phyloP scores from a whole-genome alignment of 2,113 vertebrate genomes.

The Prionailurus viverrinus region DNA sequence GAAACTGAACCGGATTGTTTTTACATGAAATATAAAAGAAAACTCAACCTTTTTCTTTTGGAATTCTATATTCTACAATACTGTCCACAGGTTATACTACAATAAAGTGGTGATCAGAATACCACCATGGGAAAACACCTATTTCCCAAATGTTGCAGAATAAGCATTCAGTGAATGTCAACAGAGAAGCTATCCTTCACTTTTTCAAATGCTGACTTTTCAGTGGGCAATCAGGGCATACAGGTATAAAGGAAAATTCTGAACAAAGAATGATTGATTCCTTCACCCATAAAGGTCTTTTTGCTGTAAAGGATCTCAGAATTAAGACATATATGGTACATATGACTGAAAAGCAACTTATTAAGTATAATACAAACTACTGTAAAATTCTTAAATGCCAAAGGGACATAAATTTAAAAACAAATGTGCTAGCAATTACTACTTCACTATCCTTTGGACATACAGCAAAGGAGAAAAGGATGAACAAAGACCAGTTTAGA shows the following conservation, averaged over 20 bases:
- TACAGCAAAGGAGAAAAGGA: conserved; percentile 4
- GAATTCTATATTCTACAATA: background rate
- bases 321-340: background rate
- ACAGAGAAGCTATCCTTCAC: background rate
- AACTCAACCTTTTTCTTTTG: background rate
- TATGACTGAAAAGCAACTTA: background rate
- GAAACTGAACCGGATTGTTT: background rate
- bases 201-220: conserved; percentile 1
- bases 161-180: background rate
- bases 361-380: background rate
- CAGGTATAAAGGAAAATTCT: background rate
- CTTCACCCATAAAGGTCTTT: background rate
- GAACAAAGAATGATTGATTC: background rate
- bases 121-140: background rate
- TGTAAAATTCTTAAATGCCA: conserved; percentile 31
- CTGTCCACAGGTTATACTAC: background rate
- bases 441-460: background rate
- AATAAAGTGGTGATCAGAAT: background rate
- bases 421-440: background rate
- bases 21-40: background rate
- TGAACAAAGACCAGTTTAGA: background rate
- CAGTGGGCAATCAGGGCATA: background rate
- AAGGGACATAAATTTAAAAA: conserved; percentile 28
- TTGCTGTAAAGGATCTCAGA: background rate
- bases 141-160: background rate